These are phyloP conservation scores for Masnerella sp. DNA, from an alignment of 2,888 invertebrate species.

Conservation along the genomic window DNA sequence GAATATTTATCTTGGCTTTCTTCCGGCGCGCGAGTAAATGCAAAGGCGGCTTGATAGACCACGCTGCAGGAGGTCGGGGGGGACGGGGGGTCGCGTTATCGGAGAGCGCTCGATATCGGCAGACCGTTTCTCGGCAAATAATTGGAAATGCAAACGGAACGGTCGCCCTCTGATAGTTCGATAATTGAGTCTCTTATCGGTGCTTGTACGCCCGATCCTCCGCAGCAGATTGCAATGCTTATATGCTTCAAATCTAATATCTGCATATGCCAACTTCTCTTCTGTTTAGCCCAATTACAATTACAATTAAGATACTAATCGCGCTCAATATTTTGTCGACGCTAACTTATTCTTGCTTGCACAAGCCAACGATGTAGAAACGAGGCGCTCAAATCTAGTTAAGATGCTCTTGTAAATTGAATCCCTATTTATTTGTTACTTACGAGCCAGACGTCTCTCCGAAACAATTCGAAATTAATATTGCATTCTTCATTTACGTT, in stretches of 20 bases:
- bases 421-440: too few species aligned
- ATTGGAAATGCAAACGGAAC: conserved; percentile 77
- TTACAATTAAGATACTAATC: conserved; percentile 51
- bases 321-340: conserved; percentile 24
- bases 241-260: conserved; percentile 54
- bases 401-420: too few species aligned
- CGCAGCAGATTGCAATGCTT: conserved; percentile 54
- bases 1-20: conserved; percentile 41
- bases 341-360: conserved; percentile 5
- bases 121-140: conserved; percentile 77
- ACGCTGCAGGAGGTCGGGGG: conserved; percentile 39
- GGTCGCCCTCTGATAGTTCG: conserved; percentile 75
- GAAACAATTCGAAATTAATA: too few species aligned
- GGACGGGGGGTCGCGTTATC: conserved; percentile 47
- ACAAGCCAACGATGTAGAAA: conserved; percentile 1
- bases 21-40: conserved; percentile 26
- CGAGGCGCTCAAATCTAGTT: background rate
- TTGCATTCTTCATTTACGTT: too few species aligned
- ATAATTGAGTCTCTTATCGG: conserved; percentile 78
- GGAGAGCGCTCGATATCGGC: conserved; percentile 73
- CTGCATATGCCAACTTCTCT: conserved; percentile 52
- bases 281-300: conserved; percentile 55
- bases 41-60: conserved; percentile 60
- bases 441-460: too few species aligned
- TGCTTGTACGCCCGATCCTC: conserved; percentile 70